Conservation (phyloP, 1,140 invertebrate genomes). For the Pogonognathellus flavescens region DNA sequence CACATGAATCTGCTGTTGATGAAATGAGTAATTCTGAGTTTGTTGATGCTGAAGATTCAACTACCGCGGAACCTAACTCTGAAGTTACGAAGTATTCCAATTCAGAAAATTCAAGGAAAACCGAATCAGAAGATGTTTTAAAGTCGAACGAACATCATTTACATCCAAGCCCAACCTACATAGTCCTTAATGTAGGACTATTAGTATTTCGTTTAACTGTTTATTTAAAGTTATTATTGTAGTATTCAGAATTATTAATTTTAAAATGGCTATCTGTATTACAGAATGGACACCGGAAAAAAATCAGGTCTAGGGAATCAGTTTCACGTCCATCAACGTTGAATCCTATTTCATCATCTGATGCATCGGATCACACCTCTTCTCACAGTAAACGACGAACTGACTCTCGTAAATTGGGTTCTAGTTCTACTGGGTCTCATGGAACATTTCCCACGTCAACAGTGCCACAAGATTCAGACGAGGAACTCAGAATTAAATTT, state of each 20-base stretch:
- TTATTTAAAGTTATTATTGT: no score
- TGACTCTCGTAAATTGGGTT: background rate
- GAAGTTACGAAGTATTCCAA: background rate
- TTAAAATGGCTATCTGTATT: background rate
- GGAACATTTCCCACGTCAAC: background rate
- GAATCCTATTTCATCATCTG: constrained; percentile 8
- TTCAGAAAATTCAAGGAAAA: background rate
- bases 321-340: background rate
- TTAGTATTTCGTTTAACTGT: background rate
- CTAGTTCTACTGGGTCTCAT: no score
- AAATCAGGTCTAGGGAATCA: background rate
- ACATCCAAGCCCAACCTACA: constrained; percentile 5
- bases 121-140: background rate
- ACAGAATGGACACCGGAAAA: background rate
- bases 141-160: background rate
- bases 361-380: background rate
- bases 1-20: constrained; percentile 5
- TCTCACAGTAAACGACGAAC: background rate
- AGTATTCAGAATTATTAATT: no score
- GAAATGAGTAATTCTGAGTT: constrained; percentile 17
- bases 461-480: background rate
- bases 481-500: background rate
- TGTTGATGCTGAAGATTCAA: background rate
- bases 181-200: background rate
- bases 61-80: background rate